Percentiles rank a stretch among this genome's conserved stretches.
phyloP scores from a whole-genome alignment of 2,113 vertebrate species.

The Poeciliopsis retropinna region DNA sequence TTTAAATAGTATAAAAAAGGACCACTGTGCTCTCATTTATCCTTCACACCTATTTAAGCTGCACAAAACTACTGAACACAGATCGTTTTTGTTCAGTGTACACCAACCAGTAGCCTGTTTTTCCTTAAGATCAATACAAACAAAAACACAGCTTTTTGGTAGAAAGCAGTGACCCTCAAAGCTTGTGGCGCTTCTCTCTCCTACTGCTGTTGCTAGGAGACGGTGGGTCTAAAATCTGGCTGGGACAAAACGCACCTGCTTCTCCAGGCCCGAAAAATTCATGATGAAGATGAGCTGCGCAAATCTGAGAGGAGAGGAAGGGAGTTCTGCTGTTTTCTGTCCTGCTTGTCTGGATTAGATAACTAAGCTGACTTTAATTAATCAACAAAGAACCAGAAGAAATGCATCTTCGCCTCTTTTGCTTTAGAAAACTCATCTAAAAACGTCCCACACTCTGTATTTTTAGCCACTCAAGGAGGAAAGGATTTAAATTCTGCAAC shows the following conservation, averaged over 20 bases:
- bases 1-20: constrained; percentile 21
- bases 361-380: constrained; percentile 15
- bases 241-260: constrained; percentile 65
- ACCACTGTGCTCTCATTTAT: not conserved
- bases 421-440: constrained; percentile 1
- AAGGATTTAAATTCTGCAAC: not conserved
- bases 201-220: constrained; percentile 80
- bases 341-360: constrained; percentile 36
- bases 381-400: constrained; percentile 15
- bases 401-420: not conserved
- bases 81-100: constrained; percentile 14
- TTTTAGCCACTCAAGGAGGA: constrained; percentile 44
- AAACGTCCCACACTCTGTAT: constrained; percentile 52
- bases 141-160: constrained; percentile 62
- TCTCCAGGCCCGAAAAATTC: constrained; percentile 45
- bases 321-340: not conserved
- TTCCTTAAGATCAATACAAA: constrained; percentile 43
- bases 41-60: constrained; percentile 25
- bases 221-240: constrained; percentile 67
- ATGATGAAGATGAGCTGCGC: constrained; percentile 13
- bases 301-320: constrained; percentile 35
- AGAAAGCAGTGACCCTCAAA: constrained; percentile 55
- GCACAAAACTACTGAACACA: constrained; percentile 1
- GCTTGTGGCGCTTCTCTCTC: constrained; percentile 53
- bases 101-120: constrained; percentile 16